These are phyloP conservation scores for Sylvilagus floridanus DNA, from an alignment of 2,797 vertebrate species.

Conservation along the genomic window DNA sequence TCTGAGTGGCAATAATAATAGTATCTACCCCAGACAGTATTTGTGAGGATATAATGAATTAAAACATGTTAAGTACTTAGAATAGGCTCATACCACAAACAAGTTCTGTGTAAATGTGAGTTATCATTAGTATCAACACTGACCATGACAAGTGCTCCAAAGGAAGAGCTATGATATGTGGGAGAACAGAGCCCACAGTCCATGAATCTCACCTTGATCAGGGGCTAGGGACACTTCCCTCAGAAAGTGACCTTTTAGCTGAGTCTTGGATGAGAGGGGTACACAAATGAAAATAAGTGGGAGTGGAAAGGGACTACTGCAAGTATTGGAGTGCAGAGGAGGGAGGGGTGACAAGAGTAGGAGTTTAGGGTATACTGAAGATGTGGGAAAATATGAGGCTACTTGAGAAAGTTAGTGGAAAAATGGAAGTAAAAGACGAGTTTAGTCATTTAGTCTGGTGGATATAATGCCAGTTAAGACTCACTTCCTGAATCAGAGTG, in stretches of 20 bases:
- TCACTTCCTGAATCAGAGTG: no score
- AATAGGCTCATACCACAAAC: not conserved
- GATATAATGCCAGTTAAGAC: no score
- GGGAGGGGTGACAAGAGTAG: not conserved
- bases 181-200: rapidly evolving
- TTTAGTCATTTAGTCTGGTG: no score
- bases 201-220: not conserved
- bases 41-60: not conserved
- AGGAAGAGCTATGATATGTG: not conserved
- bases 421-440: no score
- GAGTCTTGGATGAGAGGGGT: not conserved
- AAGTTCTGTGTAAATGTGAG: not conserved
- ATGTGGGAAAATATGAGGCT: rapidly evolving
- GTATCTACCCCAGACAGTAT: not conserved
- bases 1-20: not conserved
- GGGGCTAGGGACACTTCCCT: not conserved
- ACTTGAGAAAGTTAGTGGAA: no score
- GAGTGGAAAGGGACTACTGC: not conserved
- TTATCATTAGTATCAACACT: no score
- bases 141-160: not conserved
- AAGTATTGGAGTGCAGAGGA: not conserved
- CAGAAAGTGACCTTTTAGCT: not conserved
- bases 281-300: not conserved
- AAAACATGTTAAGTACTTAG: not conserved
- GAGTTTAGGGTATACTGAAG: not conserved